Evolutionary conservation across 2,888 invertebrate species (phyloP).

Genomic region (Flexamia atlantica): DNA sequence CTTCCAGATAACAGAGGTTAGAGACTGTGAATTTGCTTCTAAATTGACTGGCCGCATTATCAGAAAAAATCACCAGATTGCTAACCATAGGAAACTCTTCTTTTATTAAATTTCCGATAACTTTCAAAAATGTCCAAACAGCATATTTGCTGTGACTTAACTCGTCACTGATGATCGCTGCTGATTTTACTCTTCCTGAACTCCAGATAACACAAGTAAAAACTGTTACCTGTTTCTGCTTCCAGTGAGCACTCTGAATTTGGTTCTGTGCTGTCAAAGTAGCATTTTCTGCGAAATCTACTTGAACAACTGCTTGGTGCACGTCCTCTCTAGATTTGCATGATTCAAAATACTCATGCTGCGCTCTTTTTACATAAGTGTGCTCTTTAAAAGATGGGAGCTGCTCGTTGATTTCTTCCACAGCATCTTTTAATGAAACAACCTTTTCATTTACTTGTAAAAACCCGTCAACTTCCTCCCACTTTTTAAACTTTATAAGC

Average conservation of each 20-base stretch:
- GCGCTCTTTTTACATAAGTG: conserved; percentile 5
- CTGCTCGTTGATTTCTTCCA: conserved; percentile 3
- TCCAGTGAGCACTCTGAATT: too few species aligned
- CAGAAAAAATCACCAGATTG: conserved; percentile 29
- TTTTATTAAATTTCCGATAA: conserved; percentile 21
- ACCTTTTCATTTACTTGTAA: conserved; percentile 29
- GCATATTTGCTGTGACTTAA: conserved; percentile 38
- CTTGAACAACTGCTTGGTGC: conserved; percentile 20
- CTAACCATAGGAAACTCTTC: background rate
- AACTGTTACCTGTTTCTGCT: too few species aligned
- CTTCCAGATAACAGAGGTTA: conserved; percentile 3
- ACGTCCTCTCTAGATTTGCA: background rate
- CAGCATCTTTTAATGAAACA: background rate
- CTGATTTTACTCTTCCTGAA: too few species aligned
- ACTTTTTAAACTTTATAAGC: conserved; percentile 18
- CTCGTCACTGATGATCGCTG: background rate
- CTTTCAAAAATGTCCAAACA: conserved; percentile 37
- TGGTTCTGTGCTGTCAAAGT: conserved; percentile 20
- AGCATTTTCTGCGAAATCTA: conserved; percentile 37
- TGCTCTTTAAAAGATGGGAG: conserved; percentile 23
- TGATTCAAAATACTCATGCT: conserved; percentile 14
- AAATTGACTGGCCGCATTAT: conserved; percentile 42
- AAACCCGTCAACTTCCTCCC: conserved; percentile 26
- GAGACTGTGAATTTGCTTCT: conserved; percentile 15
- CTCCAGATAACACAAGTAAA: too few species aligned